phyloP scores from a whole-genome alignment of 2,888 invertebrate species.

The Azorinus chamasolen region DNA sequence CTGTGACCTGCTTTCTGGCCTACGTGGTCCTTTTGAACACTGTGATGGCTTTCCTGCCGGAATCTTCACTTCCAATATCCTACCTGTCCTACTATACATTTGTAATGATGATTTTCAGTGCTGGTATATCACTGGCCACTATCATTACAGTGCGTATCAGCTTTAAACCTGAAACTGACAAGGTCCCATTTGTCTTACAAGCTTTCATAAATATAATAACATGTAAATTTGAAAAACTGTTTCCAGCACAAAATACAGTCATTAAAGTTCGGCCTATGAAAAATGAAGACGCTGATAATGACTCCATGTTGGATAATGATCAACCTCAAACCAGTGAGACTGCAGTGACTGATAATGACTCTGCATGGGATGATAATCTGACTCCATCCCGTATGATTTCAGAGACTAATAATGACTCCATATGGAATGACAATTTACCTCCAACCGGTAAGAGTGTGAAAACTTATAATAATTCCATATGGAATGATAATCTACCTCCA shows the following conservation, averaged over 20 bases:
- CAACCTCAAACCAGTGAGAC: background rate
- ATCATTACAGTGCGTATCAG: slow-evolving; percentile 46
- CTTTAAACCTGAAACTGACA: slow-evolving; percentile 34
- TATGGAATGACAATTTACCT: background rate
- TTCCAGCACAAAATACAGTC: background rate
- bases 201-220: background rate
- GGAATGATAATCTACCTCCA: background rate
- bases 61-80: slow-evolving; percentile 46
- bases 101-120: slow-evolving; percentile 61
- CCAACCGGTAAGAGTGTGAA: no score
- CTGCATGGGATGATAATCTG: background rate
- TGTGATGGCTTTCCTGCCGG: slow-evolving; percentile 46
- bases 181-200: slow-evolving; percentile 1
- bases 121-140: slow-evolving; percentile 32
- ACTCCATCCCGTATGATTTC: background rate
- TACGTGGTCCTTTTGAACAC: slow-evolving; percentile 54
- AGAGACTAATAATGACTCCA: background rate
- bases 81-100: slow-evolving; percentile 59
- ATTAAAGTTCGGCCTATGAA: background rate
- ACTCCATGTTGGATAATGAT: background rate
- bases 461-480: background rate
- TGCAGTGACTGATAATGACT: background rate
- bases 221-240: background rate
- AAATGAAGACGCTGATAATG: background rate
- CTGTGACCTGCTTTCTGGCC: slow-evolving; percentile 53